Percentiles rank a stretch among this genome's conserved stretches.
Conservation (phyloP, 2,113 vertebrate species). For the Salvelinus alpinus region DNA sequence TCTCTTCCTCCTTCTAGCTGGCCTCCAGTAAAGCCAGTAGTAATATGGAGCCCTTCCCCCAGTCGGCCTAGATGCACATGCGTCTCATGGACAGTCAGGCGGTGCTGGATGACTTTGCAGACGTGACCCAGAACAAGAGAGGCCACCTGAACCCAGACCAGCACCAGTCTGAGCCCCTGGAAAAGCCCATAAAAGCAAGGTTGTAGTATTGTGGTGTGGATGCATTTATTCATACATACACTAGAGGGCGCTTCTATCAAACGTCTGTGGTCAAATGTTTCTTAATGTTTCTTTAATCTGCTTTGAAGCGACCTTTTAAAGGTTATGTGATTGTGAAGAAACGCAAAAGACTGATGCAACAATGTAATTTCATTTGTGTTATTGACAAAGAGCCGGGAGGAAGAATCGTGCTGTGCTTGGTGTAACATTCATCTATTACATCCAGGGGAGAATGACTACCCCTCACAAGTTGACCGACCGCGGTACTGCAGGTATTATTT, state of each 20-base stretch:
- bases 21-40: background rate
- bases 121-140: conserved; percentile 39
- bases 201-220: background rate
- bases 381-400: background rate
- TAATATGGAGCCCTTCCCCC: conserved; percentile 8
- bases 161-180: conserved; percentile 40
- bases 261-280: background rate
- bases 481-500: no score
- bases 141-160: conserved; percentile 45
- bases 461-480: no score
- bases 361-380: background rate
- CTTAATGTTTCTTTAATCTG: background rate
- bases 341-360: background rate
- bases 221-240: conserved; percentile 11
- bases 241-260: conserved; percentile 20
- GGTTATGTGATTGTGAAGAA: background rate
- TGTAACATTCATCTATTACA: background rate
- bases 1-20: conserved; percentile 6
- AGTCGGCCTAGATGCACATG: background rate
- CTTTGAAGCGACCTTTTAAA: background rate
- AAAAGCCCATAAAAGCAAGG: conserved; percentile 27
- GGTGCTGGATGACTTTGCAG: conserved; percentile 39
- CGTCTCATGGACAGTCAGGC: background rate
- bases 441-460: no score
- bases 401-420: background rate